Evolutionary conservation across 2,113 vertebrate species (phyloP).

Genomic region (Rhombomys opimus): DNA sequence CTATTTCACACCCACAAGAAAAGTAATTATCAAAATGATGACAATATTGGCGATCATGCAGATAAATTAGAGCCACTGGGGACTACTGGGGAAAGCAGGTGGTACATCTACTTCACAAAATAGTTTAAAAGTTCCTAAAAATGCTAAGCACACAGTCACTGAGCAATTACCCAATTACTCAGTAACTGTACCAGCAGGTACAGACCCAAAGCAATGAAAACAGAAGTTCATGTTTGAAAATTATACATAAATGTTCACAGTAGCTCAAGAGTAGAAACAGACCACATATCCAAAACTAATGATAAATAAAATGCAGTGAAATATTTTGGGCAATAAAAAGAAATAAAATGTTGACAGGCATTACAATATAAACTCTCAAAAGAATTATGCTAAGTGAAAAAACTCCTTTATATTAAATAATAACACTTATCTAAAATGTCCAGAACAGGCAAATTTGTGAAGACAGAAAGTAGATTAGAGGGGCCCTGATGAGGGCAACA

Average conservation of each 20-base stretch:
- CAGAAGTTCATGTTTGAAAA: neutral
- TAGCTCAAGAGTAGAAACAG: neutral
- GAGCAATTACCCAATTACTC: neutral
- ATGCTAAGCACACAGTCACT: neutral
- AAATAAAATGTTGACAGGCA: neutral
- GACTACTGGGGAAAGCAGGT: neutral
- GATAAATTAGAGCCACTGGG: neutral
- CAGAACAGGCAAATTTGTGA: neutral
- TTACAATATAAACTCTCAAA: neutral
- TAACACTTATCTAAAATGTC: neutral
- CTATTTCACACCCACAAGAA: neutral
- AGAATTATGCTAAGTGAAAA: neutral
- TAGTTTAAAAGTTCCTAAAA: conserved; percentile 1
- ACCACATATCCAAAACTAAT: neutral
- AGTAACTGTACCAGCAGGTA: neutral
- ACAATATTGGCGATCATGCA: neutral
- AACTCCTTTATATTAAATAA: neutral
- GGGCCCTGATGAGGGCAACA: neutral
- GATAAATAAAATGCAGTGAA: neutral
- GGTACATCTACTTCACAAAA: neutral
- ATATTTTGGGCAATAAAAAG: neutral
- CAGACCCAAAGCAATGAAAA: neutral
- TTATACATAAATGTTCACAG: neutral
- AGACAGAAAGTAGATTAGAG: neutral
- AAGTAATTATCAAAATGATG: neutral